phyloP scores from a whole-genome alignment of 1,140 invertebrate genomes.

The Drosophila athabasca region DNA sequence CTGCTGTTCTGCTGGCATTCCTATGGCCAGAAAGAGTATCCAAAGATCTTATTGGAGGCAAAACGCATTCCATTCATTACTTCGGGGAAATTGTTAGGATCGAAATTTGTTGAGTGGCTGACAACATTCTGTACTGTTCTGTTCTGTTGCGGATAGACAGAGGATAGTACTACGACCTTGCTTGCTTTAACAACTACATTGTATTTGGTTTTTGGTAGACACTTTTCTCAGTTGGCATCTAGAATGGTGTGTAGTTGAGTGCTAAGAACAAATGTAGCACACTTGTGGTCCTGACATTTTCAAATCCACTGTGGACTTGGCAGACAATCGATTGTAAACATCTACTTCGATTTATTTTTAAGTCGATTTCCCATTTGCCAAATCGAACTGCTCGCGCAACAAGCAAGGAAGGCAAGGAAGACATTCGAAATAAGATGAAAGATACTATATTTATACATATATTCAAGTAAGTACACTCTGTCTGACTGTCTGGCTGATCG shows the following conservation, averaged over 20 bases:
- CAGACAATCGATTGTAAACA: constrained; percentile 49
- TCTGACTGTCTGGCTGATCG: not conserved
- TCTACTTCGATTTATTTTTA: constrained; percentile 61
- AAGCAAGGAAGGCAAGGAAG: constrained; percentile 2
- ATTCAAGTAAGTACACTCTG: constrained; percentile 10
- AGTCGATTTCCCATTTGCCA: constrained; percentile 23
- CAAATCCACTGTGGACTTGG: constrained; percentile 48
- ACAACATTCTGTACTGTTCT: too few species aligned
- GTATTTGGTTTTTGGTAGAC: not conserved
- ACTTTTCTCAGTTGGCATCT: constrained; percentile 42
- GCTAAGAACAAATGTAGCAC: constrained; percentile 37
- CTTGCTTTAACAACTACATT: constrained; percentile 44
- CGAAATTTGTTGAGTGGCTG: too few species aligned
- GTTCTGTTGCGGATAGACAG: not conserved
- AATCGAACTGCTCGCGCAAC: constrained; percentile 12
- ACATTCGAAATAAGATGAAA: constrained; percentile 3
- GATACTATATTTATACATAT: constrained; percentile 6
- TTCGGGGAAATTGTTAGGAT: too few species aligned
- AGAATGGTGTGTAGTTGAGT: constrained; percentile 1
- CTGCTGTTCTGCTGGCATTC: not conserved
- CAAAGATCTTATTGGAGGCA: not conserved
- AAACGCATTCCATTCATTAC: too few species aligned
- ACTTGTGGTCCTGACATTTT: constrained; percentile 72
- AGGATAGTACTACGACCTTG: constrained; percentile 30
- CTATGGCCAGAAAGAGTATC: not conserved